phyloP scores from a whole-genome alignment of 2,888 invertebrate species.

The Lithodes maja region DNA sequence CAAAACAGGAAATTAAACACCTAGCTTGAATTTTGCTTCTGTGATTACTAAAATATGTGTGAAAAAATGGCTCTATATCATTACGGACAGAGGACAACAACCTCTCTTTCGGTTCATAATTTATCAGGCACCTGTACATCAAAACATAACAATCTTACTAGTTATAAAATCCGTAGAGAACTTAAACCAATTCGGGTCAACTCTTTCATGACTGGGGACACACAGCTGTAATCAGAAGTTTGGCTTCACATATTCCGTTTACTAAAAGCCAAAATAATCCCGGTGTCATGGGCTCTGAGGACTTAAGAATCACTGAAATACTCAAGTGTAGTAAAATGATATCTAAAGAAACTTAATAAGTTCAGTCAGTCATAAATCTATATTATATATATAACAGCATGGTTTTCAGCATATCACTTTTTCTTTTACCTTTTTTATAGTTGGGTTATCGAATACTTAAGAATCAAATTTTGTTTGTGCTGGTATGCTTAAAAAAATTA shows the following conservation, averaged over 20 bases:
- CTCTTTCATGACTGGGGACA: slow-evolving; percentile 42
- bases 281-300: not conserved
- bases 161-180: slow-evolving; percentile 26
- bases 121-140: slow-evolving; percentile 27
- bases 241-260: not conserved
- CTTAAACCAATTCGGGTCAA: slow-evolving; percentile 51
- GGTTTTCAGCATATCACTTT: too few species aligned
- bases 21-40: too few species aligned
- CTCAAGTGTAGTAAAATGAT: too few species aligned
- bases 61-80: not conserved
- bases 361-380: too few species aligned
- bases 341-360: too few species aligned
- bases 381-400: too few species aligned
- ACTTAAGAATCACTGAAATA: not conserved
- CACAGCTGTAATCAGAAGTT: not conserved
- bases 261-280: slow-evolving; percentile 29
- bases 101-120: slow-evolving; percentile 12
- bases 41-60: too few species aligned
- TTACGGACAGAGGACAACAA: slow-evolving; percentile 42
- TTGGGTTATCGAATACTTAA: too few species aligned
- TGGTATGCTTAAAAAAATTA: too few species aligned
- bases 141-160: slow-evolving; percentile 13
- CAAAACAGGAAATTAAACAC: too few species aligned
- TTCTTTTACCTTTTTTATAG: too few species aligned
- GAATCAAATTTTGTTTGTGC: too few species aligned